These are phyloP conservation scores for Serilophus lunatus DNA, from an alignment of 2,113 vertebrate genomes.

Conservation along the genomic window DNA sequence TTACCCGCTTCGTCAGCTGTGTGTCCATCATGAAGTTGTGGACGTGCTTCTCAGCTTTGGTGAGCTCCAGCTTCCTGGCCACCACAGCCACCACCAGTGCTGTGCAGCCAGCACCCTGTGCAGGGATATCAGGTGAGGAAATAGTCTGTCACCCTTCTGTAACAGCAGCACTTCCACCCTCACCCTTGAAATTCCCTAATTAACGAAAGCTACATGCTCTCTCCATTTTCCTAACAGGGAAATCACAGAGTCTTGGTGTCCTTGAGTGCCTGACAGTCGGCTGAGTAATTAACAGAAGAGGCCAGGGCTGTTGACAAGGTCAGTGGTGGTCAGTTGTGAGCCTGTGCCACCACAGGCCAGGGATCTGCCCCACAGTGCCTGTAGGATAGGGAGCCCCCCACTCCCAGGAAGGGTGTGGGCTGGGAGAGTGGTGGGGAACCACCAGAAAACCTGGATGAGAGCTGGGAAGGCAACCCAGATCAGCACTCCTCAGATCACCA, in stretches of 20 bases:
- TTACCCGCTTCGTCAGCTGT: constrained; percentile 96
- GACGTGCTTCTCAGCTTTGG: constrained; percentile 97
- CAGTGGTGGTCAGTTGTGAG: not conserved
- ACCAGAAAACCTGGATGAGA: not conserved
- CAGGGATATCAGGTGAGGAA: not conserved
- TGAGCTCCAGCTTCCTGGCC: constrained; percentile 96
- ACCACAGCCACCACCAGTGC: constrained; percentile 98
- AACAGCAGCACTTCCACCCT: no score
- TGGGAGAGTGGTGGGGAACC: not conserved
- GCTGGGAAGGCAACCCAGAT: not conserved
- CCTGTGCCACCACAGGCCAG: not conserved
- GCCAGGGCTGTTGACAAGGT: not conserved
- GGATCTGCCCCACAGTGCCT: not conserved
- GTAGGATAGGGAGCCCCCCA: not conserved
- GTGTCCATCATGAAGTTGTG: constrained; percentile 99
- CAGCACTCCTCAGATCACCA: not conserved
- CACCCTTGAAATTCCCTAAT: not conserved
- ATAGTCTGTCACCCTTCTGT: accelerated
- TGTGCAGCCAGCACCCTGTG: constrained; percentile 92
- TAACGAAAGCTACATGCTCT: not conserved
- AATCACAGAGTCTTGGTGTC: not conserved
- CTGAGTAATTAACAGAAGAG: not conserved
- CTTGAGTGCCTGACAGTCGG: not conserved
- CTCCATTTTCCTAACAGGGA: not conserved
- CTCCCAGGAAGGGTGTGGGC: no score